phyloP scores from a whole-genome alignment of 1,140 invertebrate species.

The Scaptomyza hsui region DNA sequence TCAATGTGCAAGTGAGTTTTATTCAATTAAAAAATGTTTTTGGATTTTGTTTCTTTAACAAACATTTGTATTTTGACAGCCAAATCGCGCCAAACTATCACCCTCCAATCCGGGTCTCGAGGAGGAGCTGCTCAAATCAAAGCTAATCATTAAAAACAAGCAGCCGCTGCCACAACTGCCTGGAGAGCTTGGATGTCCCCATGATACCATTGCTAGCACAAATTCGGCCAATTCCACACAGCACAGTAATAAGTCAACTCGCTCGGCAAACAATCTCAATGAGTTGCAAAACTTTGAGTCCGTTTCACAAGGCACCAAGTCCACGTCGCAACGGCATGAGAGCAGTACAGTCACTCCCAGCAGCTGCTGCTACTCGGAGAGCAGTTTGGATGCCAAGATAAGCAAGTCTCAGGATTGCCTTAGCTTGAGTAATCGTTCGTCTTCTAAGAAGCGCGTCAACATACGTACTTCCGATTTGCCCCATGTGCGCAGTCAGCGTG shows the following conservation, averaged over 20 bases:
- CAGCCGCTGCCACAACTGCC: constrained; percentile 80
- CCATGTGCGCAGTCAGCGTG: constrained; percentile 60
- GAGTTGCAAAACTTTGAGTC: constrained; percentile 82
- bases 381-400: constrained; percentile 78
- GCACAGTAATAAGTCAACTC: constrained; percentile 70
- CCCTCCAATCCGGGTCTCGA: constrained; percentile 79
- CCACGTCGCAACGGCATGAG: constrained; percentile 73
- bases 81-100: constrained; percentile 84
- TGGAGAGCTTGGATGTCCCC: constrained; percentile 52
- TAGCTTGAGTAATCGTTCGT: constrained; percentile 86
- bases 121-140: constrained; percentile 78
- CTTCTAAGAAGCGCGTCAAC: constrained; percentile 86
- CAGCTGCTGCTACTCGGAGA: constrained; percentile 82
- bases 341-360: constrained; percentile 81
- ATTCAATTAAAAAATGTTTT: neutral
- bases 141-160: constrained; percentile 82
- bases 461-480: constrained; percentile 84
- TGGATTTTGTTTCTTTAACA: constrained; percentile 43
- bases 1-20: constrained; percentile 85
- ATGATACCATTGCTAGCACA: constrained; percentile 68
- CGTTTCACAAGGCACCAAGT: constrained; percentile 73
- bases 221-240: constrained; percentile 75
- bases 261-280: constrained; percentile 74
- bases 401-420: constrained; percentile 82
- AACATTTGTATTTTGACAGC: constrained; percentile 39